A percentile compares a stretch with the other conserved stretches of the same genome.
Evolutionary conservation across 2,797 vertebrate species (phyloP).

Genomic region (Smutsia gigantea): DNA sequence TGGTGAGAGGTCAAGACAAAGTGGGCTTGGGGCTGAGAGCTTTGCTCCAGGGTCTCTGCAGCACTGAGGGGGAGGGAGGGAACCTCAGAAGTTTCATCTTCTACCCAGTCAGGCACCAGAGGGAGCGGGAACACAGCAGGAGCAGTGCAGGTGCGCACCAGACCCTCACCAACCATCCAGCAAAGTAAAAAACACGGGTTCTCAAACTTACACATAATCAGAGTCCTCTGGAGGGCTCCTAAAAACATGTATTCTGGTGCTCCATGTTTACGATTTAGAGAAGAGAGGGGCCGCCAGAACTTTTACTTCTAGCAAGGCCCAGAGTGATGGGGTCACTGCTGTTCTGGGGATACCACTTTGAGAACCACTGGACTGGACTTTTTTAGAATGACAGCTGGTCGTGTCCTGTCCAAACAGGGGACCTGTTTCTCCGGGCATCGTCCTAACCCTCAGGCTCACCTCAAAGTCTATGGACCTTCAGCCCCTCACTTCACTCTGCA

Average conservation of each 20-base stretch:
- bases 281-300: accelerated
- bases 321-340: not conserved
- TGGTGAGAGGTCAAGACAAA: not conserved
- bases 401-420: not conserved
- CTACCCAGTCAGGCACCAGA: not conserved
- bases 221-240: not conserved
- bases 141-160: not conserved
- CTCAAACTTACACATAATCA: not conserved
- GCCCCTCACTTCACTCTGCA: not conserved
- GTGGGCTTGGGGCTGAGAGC: too few relatives aligned
- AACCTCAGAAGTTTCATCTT: too few relatives aligned
- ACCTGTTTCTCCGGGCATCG: not conserved
- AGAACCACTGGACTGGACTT: not conserved
- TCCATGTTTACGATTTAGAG: not conserved
- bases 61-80: not conserved
- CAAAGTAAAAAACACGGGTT: not conserved
- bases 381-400: not conserved
- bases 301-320: not conserved
- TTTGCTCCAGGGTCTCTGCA: not conserved
- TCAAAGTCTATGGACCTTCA: not conserved
- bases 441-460: not conserved
- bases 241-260: not conserved
- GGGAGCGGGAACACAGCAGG: not conserved
- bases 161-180: not conserved
- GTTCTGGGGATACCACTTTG: not conserved